A percentile compares a stretch with the other conserved stretches of the same genome.
Evolutionary conservation across 2,797 vertebrate genomes (phyloP).

Genomic region (Trichosurus vulpecula): DNA sequence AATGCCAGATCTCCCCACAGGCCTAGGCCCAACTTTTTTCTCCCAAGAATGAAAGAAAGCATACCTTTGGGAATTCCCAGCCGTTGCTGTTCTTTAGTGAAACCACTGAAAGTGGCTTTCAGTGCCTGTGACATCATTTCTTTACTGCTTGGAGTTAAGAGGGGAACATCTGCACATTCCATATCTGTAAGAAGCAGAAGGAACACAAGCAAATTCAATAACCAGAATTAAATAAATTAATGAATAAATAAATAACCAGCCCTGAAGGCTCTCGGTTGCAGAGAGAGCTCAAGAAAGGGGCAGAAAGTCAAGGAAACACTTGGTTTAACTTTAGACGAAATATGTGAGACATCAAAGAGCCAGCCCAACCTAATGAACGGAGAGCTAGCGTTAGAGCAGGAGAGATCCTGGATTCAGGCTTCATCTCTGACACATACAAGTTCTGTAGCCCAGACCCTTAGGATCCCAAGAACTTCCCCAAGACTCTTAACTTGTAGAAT

Average conservation of each 20-base stretch:
- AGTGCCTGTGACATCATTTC: constrained; percentile 99
- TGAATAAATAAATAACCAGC: constrained; percentile 9
- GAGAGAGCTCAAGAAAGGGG: not conserved
- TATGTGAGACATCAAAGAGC: not conserved
- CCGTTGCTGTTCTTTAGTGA: constrained; percentile 96
- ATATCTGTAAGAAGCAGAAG: constrained; percentile 88
- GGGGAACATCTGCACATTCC: constrained; percentile 97
- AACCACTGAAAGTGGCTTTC: constrained; percentile 98
- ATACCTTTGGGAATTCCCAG: constrained; percentile 98
- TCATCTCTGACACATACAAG: not conserved
- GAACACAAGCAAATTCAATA: constrained; percentile 6
- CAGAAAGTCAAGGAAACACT: constrained; percentile 40
- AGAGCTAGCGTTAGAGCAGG: not conserved
- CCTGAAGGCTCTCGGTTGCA: not conserved
- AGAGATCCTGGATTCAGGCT: not conserved
- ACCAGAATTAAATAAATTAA: constrained; percentile 3
- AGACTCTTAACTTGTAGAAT: not conserved
- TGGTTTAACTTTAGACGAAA: not conserved
- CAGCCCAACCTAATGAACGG: not conserved
- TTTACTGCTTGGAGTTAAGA: constrained; percentile 98
- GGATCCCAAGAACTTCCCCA: not conserved
- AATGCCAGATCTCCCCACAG: not conserved
- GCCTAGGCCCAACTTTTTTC: not conserved
- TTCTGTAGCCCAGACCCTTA: not conserved
- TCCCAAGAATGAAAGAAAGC: constrained; percentile 16